A percentile compares a stretch with the other conserved stretches of the same genome.
Conservation (phyloP, 2,888 invertebrate species). For the Bellardia pandia region DNA sequence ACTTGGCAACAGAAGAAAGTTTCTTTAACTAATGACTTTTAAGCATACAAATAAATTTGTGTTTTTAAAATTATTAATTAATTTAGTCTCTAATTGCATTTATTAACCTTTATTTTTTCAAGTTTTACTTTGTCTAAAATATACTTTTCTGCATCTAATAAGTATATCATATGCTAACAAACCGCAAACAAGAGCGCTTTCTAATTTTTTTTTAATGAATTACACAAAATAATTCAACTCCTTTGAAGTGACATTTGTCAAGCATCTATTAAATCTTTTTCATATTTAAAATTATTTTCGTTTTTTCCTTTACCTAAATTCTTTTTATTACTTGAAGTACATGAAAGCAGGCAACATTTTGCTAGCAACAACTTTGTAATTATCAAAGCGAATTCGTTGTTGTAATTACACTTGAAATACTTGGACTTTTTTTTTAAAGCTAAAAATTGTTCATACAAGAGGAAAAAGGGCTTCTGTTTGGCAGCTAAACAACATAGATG, state of each 20-base stretch:
- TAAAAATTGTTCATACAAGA: constrained; percentile 24
- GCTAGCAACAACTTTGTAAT: constrained; percentile 20
- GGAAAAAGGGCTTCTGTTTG: background rate
- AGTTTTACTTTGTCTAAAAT: background rate
- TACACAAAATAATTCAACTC: background rate
- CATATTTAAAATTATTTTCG: background rate
- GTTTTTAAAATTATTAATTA: too few species aligned
- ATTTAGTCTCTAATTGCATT: background rate
- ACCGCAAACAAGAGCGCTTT: background rate
- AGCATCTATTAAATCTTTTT: constrained; percentile 18
- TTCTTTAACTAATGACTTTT: too few species aligned
- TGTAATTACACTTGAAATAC: constrained; percentile 47
- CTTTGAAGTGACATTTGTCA: constrained; percentile 30
- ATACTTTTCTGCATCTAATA: background rate
- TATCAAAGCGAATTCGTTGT: constrained; percentile 33
- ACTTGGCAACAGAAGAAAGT: too few species aligned
- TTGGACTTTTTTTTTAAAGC: constrained; percentile 35
- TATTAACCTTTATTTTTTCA: background rate
- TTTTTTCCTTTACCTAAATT: background rate
- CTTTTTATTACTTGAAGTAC: constrained; percentile 1
- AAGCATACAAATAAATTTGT: too few species aligned
- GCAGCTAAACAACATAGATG: constrained; percentile 1
- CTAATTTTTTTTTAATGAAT: background rate
- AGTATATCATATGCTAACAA: background rate
- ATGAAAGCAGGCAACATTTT: background rate